phyloP scores from a whole-genome alignment of 2,113 vertebrate species.

The Meriones unguiculatus region DNA sequence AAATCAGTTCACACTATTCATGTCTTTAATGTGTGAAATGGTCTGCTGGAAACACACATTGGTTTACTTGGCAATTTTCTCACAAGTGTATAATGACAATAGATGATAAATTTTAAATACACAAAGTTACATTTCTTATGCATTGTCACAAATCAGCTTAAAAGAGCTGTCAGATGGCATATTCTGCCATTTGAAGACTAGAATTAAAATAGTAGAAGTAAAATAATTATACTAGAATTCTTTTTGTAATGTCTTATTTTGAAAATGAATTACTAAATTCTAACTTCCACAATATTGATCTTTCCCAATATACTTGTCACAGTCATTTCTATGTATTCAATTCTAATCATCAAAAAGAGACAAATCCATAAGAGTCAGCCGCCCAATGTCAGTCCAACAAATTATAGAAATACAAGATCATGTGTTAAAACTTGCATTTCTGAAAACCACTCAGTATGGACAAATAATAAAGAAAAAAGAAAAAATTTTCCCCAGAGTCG shows the following conservation, averaged over 20 bases:
- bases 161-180: background rate
- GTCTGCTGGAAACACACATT: background rate
- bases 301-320: background rate
- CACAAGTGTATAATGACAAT: background rate
- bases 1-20: background rate
- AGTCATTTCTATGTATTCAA: background rate
- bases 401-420: background rate
- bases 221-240: background rate
- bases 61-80: background rate
- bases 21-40: background rate
- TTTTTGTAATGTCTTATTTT: background rate
- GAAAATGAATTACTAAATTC: background rate
- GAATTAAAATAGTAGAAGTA: background rate
- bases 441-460: background rate
- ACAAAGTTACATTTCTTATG: background rate
- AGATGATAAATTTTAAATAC: background rate
- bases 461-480: background rate
- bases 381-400: background rate
- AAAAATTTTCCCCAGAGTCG: background rate
- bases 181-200: background rate
- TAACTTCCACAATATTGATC: background rate
- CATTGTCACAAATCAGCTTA: background rate
- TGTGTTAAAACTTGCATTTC: background rate
- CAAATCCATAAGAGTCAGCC: background rate
- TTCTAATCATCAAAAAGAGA: background rate